These are phyloP conservation scores for Melanotaenia pygmaea DNA, from an alignment of 2,797 vertebrate species.

Conservation along the genomic window DNA sequence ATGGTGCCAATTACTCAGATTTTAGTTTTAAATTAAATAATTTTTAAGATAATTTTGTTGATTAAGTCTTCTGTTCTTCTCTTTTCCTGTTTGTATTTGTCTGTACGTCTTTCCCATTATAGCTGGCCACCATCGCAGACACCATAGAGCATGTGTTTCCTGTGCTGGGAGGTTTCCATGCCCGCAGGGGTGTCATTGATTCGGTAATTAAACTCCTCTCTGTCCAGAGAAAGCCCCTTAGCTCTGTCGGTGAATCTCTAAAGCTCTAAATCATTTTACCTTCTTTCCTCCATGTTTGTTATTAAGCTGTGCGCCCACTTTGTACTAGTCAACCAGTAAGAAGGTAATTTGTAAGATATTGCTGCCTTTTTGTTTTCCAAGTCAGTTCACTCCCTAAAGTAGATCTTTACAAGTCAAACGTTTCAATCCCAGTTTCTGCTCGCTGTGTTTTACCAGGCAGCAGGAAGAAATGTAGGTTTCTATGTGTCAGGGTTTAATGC, in stretches of 20 bases:
- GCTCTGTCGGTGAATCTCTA: neutral
- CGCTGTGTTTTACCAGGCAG: neutral
- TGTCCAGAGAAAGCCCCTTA: neutral
- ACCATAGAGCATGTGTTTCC: constrained; percentile 92
- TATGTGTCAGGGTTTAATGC: constrained; percentile 17
- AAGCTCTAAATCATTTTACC: neutral
- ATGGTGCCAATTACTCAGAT: neutral
- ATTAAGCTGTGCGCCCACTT: no score
- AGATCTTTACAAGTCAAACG: neutral
- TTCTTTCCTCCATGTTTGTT: neutral
- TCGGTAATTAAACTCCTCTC: constrained; percentile 82
- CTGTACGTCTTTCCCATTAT: neutral
- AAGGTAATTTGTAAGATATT: neutral
- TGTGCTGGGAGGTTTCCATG: constrained; percentile 90
- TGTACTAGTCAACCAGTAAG: no score
- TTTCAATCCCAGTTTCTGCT: neutral
- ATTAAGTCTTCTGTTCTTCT: neutral
- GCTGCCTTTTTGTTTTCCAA: neutral
- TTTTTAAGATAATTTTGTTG: neutral
- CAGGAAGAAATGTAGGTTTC: constrained; percentile 35
- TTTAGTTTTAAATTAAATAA: neutral
- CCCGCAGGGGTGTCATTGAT: constrained; percentile 88
- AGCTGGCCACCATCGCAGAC: constrained; percentile 94
- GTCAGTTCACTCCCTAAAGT: neutral
- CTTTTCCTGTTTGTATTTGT: neutral